A percentile compares a stretch with the other conserved stretches of the same genome.
Conservation (phyloP, 2,797 vertebrate genomes). For the Microctenopoma steveboyesi region DNA sequence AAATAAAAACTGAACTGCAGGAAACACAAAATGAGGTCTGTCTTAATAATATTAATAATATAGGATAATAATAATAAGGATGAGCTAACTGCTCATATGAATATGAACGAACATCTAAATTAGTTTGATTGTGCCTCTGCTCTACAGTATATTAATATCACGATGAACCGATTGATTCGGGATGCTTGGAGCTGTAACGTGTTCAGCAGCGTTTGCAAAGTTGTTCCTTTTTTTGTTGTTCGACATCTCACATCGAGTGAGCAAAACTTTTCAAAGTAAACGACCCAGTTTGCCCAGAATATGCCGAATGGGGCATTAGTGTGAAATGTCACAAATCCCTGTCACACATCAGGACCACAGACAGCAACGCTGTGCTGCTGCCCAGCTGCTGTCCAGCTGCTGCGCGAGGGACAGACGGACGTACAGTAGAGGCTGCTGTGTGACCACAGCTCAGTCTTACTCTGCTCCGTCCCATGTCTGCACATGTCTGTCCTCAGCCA, state of each 20-base stretch:
- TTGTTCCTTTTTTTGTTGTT: neutral
- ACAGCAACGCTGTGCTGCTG: neutral
- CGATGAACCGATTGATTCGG: neutral
- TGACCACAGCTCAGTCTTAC: neutral
- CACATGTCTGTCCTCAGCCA: constrained; percentile 20
- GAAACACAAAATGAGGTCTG: no score
- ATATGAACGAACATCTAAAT: no score
- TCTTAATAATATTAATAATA: no score
- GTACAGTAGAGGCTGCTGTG: constrained; percentile 13
- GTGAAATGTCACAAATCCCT: constrained; percentile 7
- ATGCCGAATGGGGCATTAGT: neutral
- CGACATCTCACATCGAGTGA: neutral
- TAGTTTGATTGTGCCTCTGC: no score
- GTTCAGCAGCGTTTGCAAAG: constrained; percentile 3
- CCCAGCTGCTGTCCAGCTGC: constrained; percentile 16
- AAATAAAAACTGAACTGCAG: neutral
- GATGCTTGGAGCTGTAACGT: neutral
- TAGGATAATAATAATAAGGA: no score
- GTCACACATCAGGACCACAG: constrained; percentile 26
- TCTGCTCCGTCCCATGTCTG: neutral
- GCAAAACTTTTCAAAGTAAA: neutral
- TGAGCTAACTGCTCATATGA: no score
- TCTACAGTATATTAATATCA: no score
- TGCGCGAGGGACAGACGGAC: constrained; percentile 17
- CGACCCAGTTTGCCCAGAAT: neutral